Base-by-base conservation (phyloP, 2,888 invertebrate species). In the Agrochola circellaris region DNA sequence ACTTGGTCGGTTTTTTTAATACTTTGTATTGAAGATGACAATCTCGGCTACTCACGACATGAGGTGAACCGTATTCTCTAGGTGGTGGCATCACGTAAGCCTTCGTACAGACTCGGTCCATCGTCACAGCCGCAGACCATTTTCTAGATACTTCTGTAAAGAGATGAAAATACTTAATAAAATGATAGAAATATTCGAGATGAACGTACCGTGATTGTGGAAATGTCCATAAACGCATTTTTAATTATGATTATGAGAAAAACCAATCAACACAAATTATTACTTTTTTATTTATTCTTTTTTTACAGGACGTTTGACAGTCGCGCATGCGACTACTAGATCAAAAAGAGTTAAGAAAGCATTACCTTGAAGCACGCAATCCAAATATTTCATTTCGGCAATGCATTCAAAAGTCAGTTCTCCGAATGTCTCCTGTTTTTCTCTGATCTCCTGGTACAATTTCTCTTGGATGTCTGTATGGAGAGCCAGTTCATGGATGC, bases 71-170 rank as follows among this genome's bases (percentile, higher is more conserved):
- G 0, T 91, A 91, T 70, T 92, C 88, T 42, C 88, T 87, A 0
- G 92, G 88, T 3, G 93, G 92, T 0, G 92, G 93, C 20, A 97
- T 80, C 17, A 92, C 90, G 78, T 95, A 97, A 0, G 90, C 77
- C 77, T 96, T 96, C 0, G 90, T 91, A 80, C 97, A 97, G 2
- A 95, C 82, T 75, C 97, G 91, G 80, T 97, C 97, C 84, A 94
- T 84, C 7, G 94, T 81, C 0, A 94, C 69, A 8, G 93, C 94
- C 0, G 94, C 92, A 0, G 97, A 93, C 95, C 96, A 96, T 80
- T 94, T 94, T 73, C 97, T 92, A 20, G 94, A 75, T 0, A 82
- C 84, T 83, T 91, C 91, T 91, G 82, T 20, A 30, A 34, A 75
- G 17, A 65, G 0, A n/a, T 11, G 9, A 42, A 65, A 64, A 42